Conservation (phyloP, 2,113 vertebrate genomes). For the Polypterus bichir region DNA sequence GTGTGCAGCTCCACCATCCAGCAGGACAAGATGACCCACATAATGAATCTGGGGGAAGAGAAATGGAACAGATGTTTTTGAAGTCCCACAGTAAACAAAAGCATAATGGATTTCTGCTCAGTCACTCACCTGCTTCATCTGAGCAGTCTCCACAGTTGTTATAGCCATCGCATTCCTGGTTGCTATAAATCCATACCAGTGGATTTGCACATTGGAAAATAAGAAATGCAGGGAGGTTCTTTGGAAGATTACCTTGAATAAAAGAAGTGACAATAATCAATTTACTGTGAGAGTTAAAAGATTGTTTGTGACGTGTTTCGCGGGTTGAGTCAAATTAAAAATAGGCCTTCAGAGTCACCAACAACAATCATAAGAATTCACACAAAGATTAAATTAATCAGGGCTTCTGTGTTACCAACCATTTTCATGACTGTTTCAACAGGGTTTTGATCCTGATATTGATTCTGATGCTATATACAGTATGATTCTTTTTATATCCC, state of each 20-base stretch:
- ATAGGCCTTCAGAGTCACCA: neutral
- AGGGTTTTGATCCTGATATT: too few relatives aligned
- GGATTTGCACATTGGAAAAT: constrained; percentile 46
- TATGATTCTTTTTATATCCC: too few relatives aligned
- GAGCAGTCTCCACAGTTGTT: constrained; percentile 68
- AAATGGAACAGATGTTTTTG: constrained; percentile 4
- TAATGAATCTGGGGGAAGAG: constrained; percentile 30
- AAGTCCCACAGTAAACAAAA: neutral
- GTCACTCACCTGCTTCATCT: constrained; percentile 41
- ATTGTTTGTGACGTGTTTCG: too few relatives aligned
- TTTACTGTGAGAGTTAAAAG: too few relatives aligned
- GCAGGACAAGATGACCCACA: constrained; percentile 35
- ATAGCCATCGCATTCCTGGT: constrained; percentile 43
- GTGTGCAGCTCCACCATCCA: constrained; percentile 50
- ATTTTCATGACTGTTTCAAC: too few relatives aligned
- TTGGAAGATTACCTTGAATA: constrained; percentile 44
- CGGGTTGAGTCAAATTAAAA: neutral
- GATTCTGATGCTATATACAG: too few relatives aligned
- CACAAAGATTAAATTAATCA: too few relatives aligned
- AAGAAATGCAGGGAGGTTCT: constrained; percentile 41
- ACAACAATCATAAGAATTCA: neutral
- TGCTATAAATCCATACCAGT: constrained; percentile 44
- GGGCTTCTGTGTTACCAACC: too few relatives aligned
- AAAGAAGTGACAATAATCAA: neutral
- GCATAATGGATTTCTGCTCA: neutral